These are phyloP conservation scores for Morpho deidamia DNA, from an alignment of 2,888 invertebrate genomes.

Conservation along the genomic window DNA sequence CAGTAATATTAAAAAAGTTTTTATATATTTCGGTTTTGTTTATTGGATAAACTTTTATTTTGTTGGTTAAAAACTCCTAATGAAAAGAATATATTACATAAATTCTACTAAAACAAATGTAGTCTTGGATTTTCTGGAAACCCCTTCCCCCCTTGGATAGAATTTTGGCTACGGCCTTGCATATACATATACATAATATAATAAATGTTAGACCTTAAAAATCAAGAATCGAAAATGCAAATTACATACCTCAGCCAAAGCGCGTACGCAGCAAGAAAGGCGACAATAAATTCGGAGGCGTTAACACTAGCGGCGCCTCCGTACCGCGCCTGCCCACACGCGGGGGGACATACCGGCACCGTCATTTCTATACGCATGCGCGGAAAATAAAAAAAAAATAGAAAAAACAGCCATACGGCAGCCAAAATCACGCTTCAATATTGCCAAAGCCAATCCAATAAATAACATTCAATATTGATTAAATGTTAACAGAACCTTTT, in stretches of 20 bases:
- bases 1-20: too few species aligned
- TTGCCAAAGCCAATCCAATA: neutral
- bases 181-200: too few species aligned
- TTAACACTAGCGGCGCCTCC: constrained; percentile 65
- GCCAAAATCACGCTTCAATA: neutral
- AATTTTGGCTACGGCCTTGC: too few species aligned
- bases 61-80: too few species aligned
- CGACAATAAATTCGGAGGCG: constrained; percentile 24
- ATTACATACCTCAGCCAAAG: constrained; percentile 43
- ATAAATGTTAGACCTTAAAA: neutral
- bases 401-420: neutral
- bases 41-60: too few species aligned
- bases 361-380: constrained; percentile 83
- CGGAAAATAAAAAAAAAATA: constrained; percentile 4
- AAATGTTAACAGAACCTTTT: too few species aligned
- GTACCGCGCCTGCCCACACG: constrained; percentile 86
- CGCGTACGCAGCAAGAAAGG: constrained; percentile 33
- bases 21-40: too few species aligned
- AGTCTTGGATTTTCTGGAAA: too few species aligned
- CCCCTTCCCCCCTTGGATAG: too few species aligned
- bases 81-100: too few species aligned
- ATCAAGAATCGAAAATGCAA: neutral
- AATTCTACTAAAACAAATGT: too few species aligned
- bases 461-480: neutral
- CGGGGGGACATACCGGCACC: constrained; percentile 95